phyloP scores from a whole-genome alignment of 2,888 invertebrate genomes.

The Luperina testacea region DNA sequence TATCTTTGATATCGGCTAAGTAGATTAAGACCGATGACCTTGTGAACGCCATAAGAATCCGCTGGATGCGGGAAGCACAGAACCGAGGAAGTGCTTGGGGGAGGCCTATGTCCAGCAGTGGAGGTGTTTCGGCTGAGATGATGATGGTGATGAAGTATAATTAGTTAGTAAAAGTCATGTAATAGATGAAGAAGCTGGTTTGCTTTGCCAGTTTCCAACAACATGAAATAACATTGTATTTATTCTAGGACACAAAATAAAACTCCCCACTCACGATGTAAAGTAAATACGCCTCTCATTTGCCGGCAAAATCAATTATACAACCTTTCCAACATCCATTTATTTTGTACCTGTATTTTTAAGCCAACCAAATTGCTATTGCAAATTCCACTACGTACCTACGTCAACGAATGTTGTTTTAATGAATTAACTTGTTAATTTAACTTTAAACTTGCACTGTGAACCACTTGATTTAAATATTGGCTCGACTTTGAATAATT shows the following conservation, averaged over 20 bases:
- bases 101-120: background rate
- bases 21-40: background rate
- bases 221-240: background rate
- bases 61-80: background rate
- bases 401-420: slow-evolving; percentile 49
- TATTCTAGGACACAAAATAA: slow-evolving; percentile 13
- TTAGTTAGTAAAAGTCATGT: background rate
- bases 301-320: slow-evolving; percentile 31
- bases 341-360: slow-evolving; percentile 48
- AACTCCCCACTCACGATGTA: background rate
- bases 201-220: background rate
- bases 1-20: background rate
- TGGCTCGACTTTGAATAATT: slow-evolving; percentile 52
- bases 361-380: slow-evolving; percentile 30
- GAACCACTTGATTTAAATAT: slow-evolving; percentile 58
- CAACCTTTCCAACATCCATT: slow-evolving; percentile 7
- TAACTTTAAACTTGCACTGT: slow-evolving; percentile 55
- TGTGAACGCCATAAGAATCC: background rate
- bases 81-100: background rate
- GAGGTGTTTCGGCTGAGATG: background rate
- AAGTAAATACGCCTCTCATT: slow-evolving; percentile 40
- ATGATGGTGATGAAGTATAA: background rate
- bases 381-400: slow-evolving; percentile 28
- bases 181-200: background rate
- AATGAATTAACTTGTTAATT: slow-evolving; percentile 56